phyloP scores from a whole-genome alignment of 2,888 invertebrate genomes.

The Capitulum mitella region DNA sequence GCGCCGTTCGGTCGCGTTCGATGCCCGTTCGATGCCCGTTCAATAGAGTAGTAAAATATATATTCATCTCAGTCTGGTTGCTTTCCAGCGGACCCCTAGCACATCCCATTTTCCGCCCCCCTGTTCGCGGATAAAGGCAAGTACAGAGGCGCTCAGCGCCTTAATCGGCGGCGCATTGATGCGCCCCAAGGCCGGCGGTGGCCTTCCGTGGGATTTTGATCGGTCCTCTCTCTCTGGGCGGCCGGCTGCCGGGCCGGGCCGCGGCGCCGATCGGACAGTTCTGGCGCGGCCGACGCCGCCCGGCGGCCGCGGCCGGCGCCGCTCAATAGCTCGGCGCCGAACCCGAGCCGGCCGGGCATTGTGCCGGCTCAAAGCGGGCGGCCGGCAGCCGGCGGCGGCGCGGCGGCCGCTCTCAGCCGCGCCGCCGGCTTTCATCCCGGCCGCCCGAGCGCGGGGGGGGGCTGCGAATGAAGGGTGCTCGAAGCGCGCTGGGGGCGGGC shows the following conservation, averaged over 20 bases:
- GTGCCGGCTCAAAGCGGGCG: slow-evolving; percentile 1
- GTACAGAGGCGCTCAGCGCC: no score
- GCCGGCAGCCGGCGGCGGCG: background rate
- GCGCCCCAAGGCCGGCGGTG: background rate
- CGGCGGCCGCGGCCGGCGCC: background rate
- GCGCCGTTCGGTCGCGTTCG: no score
- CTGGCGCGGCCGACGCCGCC: background rate
- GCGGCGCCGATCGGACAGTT: background rate
- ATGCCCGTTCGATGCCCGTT: no score
- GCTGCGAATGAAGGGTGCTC: slow-evolving; percentile 11
- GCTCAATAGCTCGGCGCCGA: slow-evolving; percentile 12
- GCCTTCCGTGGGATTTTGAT: background rate
- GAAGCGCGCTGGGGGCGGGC: slow-evolving; percentile 3
- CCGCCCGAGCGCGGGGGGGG: background rate
- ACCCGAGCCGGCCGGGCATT: background rate
- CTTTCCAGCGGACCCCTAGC: no score
- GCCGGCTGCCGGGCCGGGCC: background rate
- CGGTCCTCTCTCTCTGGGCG: background rate
- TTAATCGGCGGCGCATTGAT: no score
- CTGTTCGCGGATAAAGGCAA: no score
- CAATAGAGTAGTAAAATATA: no score
- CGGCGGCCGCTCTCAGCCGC: no score
- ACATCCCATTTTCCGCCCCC: no score
- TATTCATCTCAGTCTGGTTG: no score
- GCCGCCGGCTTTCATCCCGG: slow-evolving; percentile 8